A percentile compares a stretch with the other conserved stretches of the same genome.
These are phyloP conservation scores for Pseudorhiza aurosa DNA, from an alignment of 30 jellyfish, hydroid and myxozoan species.

Conservation along the genomic window DNA sequence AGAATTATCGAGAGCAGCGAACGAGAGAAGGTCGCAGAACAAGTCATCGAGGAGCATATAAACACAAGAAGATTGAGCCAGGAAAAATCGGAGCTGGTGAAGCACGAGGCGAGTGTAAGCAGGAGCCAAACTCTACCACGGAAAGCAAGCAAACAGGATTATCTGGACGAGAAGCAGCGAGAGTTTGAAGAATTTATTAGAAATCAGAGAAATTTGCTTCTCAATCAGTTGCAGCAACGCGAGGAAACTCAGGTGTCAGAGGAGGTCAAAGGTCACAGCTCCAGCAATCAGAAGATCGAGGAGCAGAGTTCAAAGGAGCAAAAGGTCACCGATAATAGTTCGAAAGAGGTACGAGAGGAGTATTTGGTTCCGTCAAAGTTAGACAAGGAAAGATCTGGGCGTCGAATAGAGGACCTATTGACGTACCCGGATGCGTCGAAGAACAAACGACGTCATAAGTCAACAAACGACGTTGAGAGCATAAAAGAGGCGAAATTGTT, in stretches of 20 bases:
- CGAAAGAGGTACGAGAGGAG: slow-evolving; percentile 10
- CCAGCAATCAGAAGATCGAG: not conserved
- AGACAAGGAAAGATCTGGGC: slow-evolving; percentile 29
- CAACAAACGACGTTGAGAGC: slow-evolving; percentile 49
- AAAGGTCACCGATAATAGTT: slow-evolving; percentile 1
- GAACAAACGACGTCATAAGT: slow-evolving; percentile 32
- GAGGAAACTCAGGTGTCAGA: not conserved
- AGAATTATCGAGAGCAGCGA: not conserved
- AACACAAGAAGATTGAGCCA: slow-evolving; percentile 15
- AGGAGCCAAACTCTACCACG: slow-evolving; percentile 51
- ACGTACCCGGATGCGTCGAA: slow-evolving; percentile 28
- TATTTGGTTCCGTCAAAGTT: not conserved
- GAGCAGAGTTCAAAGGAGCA: not conserved
- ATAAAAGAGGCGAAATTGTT: slow-evolving; percentile 6
- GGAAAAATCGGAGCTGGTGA: slow-evolving; percentile 1
- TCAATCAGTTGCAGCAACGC: slow-evolving; percentile 23
- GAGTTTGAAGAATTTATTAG: slow-evolving; percentile 61
- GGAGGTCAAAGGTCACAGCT: slow-evolving; percentile 18
- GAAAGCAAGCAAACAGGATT: slow-evolving; percentile 17
- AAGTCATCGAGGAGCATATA: slow-evolving; percentile 27
- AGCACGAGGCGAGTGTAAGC: not conserved
- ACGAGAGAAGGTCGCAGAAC: not conserved
- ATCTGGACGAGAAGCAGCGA: slow-evolving; percentile 20
- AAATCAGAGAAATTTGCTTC: slow-evolving; percentile 51
- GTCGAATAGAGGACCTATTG: slow-evolving; percentile 33